These are phyloP conservation scores for Antechinus stuartii DNA, from an alignment of 2,113 vertebrate species.

Conservation along the genomic window DNA sequence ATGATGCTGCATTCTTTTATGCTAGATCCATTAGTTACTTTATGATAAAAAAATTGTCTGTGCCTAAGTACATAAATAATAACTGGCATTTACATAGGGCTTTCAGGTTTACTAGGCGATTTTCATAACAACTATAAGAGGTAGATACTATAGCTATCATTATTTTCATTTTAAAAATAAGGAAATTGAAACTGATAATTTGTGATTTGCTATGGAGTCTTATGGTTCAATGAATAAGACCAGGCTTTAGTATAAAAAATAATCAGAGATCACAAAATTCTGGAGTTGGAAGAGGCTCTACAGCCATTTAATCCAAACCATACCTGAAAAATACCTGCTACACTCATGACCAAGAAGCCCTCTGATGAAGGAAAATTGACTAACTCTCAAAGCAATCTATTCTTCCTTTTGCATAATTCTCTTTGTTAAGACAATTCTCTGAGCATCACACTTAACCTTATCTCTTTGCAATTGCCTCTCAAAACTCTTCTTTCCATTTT, in stretches of 20 bases:
- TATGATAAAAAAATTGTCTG: neutral
- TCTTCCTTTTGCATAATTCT: neutral
- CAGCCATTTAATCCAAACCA: neutral
- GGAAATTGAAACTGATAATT: neutral
- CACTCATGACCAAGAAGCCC: neutral
- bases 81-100: neutral
- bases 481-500: neutral
- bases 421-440: neutral
- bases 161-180: neutral
- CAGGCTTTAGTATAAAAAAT: neutral
- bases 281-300: neutral
- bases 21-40: neutral
- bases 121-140: neutral
- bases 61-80: neutral
- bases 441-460: neutral
- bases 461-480: neutral
- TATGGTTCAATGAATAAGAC: neutral
- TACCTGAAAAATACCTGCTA: neutral
- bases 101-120: neutral
- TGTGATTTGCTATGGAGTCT: neutral
- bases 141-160: neutral
- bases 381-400: neutral
- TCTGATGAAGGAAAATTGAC: neutral
- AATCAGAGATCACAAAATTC: neutral
- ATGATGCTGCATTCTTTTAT: neutral